Percentiles rank a stretch among this genome's conserved stretches.
phyloP scores from a whole-genome alignment of 1,140 invertebrate species.

The Oreohelix idahoensis region DNA sequence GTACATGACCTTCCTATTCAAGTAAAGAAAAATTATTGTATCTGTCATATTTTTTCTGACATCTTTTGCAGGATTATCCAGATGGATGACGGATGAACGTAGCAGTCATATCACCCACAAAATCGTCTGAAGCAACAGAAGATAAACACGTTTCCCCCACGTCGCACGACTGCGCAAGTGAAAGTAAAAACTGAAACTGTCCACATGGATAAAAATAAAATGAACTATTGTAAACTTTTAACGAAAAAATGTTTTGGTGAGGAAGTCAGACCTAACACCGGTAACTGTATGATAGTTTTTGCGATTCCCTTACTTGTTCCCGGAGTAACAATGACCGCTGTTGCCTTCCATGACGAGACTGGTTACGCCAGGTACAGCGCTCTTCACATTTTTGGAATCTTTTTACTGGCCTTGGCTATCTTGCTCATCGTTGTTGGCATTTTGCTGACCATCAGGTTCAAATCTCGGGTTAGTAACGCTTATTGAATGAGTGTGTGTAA shows the following conservation, averaged over 20 bases:
- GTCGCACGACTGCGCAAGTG: no score
- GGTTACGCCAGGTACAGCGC: slow-evolving; percentile 51
- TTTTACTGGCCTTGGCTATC: slow-evolving; percentile 42
- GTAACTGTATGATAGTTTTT: slow-evolving; percentile 55
- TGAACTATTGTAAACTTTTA: not conserved
- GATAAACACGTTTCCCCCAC: no score
- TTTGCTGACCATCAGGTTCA: slow-evolving; percentile 21
- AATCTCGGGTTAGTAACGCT: slow-evolving; percentile 25
- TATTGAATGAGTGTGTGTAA: no score
- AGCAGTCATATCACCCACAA: no score
- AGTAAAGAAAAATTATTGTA: no score
- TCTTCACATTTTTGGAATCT: slow-evolving; percentile 51
- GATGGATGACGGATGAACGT: no score
- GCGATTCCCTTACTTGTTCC: slow-evolving; percentile 53
- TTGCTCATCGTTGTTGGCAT: slow-evolving; percentile 48
- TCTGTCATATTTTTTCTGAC: no score
- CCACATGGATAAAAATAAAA: not conserved
- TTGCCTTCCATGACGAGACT: slow-evolving; percentile 52
- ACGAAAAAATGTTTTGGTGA: not conserved
- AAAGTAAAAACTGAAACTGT: no score
- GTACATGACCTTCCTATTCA: no score
- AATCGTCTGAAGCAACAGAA: no score
- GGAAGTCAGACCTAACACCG: slow-evolving; percentile 34
- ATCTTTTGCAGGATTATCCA: no score
- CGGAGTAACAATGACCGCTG: slow-evolving; percentile 51